Percentiles rank a stretch among this genome's conserved stretches.
Evolutionary conservation across 2,797 vertebrate species (phyloP).

Genomic region (Intellagama lesueurii): DNA sequence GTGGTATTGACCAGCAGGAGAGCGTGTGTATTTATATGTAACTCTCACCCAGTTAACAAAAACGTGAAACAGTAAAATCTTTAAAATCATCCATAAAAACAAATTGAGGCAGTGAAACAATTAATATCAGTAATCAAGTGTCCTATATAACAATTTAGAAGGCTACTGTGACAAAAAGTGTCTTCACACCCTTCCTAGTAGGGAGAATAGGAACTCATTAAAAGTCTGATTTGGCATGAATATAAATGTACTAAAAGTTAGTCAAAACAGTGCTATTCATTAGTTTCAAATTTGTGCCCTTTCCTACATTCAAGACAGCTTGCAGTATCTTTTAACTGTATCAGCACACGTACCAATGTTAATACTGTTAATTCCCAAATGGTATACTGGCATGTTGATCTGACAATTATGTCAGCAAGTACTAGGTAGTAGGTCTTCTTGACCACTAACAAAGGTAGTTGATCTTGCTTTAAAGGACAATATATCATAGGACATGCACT

Average conservation of each 20-base stretch:
- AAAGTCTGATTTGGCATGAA: background rate
- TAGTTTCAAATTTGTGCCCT: background rate
- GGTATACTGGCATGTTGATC: background rate
- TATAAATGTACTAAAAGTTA: conserved; percentile 1
- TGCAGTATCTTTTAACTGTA: background rate
- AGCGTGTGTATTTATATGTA: too few species aligned
- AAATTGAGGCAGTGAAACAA: too few species aligned
- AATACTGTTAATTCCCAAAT: background rate
- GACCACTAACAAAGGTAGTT: conserved; percentile 58
- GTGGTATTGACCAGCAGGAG: background rate
- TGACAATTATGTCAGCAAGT: conserved; percentile 13
- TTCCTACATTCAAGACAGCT: background rate
- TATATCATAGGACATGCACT: conserved; percentile 57
- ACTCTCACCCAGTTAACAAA: too few species aligned
- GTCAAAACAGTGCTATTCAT: conserved; percentile 26
- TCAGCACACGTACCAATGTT: background rate
- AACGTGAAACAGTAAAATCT: too few species aligned
- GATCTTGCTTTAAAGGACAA: conserved; percentile 64
- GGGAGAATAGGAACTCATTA: too few species aligned
- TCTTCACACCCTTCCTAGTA: too few species aligned
- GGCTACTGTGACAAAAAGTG: too few species aligned
- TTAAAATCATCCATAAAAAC: too few species aligned
- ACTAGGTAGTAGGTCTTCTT: conserved; percentile 45
- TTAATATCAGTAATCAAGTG: too few species aligned
- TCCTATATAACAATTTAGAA: too few species aligned